Conservation (phyloP, 2,797 vertebrate genomes). For the Pipistrellus pygmaeus region DNA sequence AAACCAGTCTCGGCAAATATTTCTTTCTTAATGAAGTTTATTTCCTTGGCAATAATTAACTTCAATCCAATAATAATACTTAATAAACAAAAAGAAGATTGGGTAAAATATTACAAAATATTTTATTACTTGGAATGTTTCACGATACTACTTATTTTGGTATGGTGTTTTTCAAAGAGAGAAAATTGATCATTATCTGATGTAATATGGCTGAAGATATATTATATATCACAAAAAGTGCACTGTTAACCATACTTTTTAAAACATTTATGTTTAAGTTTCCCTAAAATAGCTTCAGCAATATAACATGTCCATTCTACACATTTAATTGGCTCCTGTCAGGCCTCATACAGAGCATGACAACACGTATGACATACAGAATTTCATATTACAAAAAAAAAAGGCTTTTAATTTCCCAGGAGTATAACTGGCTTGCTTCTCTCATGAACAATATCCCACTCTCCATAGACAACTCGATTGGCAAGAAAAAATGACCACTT, state of each 20-base stretch:
- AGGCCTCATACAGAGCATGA: slow-evolving; percentile 1
- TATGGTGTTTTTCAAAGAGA: background rate
- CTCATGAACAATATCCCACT: slow-evolving; percentile 34
- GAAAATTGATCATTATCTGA: background rate
- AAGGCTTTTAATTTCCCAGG: slow-evolving; percentile 46
- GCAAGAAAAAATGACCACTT: slow-evolving; percentile 8
- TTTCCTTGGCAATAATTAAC: background rate
- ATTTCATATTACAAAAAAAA: slow-evolving; percentile 39
- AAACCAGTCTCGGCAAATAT: background rate
- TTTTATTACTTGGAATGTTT: background rate
- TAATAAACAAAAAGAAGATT: background rate
- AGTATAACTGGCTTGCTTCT: slow-evolving; percentile 58
- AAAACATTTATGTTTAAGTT: background rate
- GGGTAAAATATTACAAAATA: background rate
- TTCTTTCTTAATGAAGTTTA: slow-evolving; percentile 16
- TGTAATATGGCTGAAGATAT: background rate
- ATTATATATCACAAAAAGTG: background rate
- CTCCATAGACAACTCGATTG: background rate
- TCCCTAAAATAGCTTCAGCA: slow-evolving; percentile 11
- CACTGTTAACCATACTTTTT: background rate
- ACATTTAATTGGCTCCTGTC: slow-evolving; percentile 57
- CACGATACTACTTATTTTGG: background rate
- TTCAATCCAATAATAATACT: background rate
- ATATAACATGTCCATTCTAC: background rate
- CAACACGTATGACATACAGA: slow-evolving; percentile 15